Percentiles rank a stretch among this genome's conserved stretches.
phyloP scores from a whole-genome alignment of 2,113 vertebrate genomes.

The Vulpes vulpes region DNA sequence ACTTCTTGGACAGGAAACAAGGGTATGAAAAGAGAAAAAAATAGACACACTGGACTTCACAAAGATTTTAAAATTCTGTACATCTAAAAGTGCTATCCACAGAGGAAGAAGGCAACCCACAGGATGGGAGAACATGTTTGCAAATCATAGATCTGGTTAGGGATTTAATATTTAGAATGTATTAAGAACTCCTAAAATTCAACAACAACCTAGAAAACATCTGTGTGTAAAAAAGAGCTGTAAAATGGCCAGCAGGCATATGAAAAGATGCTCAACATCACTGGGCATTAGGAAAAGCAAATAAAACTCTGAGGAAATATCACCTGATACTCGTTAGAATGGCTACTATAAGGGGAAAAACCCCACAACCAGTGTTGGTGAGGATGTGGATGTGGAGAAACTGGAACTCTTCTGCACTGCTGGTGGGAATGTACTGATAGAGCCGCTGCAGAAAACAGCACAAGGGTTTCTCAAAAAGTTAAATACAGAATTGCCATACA shows the following conservation, averaged over 20 bases:
- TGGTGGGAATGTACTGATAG: rapidly evolving
- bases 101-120: background rate
- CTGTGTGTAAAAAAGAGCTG: background rate
- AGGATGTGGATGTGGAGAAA: background rate
- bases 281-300: background rate
- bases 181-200: background rate
- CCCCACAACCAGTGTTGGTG: background rate
- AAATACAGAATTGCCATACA: background rate
- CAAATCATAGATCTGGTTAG: background rate
- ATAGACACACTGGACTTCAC: background rate
- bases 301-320: background rate
- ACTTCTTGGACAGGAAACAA: background rate
- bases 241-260: background rate
- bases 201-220: background rate
- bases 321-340: background rate
- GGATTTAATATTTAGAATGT: background rate
- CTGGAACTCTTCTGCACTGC: background rate
- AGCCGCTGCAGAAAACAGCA: background rate
- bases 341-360: background rate
- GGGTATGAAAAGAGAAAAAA: background rate
- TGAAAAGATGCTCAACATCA: background rate
- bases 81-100: background rate
- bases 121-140: background rate
- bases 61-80: background rate
- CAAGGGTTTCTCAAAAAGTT: background rate